phyloP scores from a whole-genome alignment of 2,797 vertebrate genomes.

The Sciurus vulgaris region DNA sequence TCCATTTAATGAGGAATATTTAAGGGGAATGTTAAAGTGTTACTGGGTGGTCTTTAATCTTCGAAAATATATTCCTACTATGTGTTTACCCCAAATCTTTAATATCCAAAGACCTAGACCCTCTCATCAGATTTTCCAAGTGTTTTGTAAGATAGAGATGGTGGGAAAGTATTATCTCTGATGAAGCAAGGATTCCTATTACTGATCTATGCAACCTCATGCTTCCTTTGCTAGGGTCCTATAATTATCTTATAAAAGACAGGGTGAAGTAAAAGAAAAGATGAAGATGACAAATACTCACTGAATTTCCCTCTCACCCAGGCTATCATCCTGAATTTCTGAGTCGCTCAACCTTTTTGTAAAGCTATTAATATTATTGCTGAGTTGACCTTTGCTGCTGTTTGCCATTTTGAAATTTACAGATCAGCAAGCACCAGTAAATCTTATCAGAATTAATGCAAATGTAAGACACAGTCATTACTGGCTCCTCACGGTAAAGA shows the following conservation, averaged over 20 bases:
- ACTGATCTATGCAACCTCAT: slow-evolving; percentile 15
- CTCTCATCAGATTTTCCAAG: slow-evolving; percentile 36
- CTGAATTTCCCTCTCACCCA: slow-evolving; percentile 43
- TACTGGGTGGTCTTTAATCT: not conserved
- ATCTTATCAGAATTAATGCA: slow-evolving; percentile 85
- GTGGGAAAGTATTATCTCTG: slow-evolving; percentile 36
- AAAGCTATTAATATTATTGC: slow-evolving; percentile 73
- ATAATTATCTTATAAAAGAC: not conserved
- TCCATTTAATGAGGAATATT: slow-evolving; percentile 18
- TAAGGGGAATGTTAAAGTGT: not conserved
- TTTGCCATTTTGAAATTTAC: slow-evolving; percentile 83
- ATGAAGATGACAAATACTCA: not conserved
- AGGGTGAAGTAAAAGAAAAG: not conserved
- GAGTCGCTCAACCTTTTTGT: slow-evolving; percentile 47
- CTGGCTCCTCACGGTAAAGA: slow-evolving; percentile 73
- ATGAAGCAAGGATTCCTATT: slow-evolving; percentile 14
- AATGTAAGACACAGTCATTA: slow-evolving; percentile 83
- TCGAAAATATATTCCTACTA: not conserved
- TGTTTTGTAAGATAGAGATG: slow-evolving; percentile 51
- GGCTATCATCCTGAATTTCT: not conserved
- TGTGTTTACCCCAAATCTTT: slow-evolving; percentile 16
- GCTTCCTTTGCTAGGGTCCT: slow-evolving; percentile 21
- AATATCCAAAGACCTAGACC: not conserved
- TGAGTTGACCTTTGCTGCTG: slow-evolving; percentile 80
- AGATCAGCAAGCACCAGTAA: slow-evolving; percentile 82